Base-by-base conservation (phyloP, 2,888 invertebrate species). In the Halictus quadricinctus region DNA sequence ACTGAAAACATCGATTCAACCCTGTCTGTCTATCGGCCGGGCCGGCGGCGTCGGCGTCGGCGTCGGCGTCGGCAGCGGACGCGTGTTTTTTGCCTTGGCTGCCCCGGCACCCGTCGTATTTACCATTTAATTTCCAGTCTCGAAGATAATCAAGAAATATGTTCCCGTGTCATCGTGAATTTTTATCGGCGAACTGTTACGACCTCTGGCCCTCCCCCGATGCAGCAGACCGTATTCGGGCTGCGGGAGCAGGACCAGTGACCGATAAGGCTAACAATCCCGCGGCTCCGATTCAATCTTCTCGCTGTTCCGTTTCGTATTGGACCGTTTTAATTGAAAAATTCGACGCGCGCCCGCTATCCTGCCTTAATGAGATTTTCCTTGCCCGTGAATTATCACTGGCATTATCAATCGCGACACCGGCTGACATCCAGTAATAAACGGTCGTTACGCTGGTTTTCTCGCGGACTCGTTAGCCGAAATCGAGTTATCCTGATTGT, bases 241-340 rank as follows among this genome's bases (percentile, higher is more conserved):
- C 54, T 21, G 46, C 73, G n/a, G 66, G 41, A 25, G 21, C 66
- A 48, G 36, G 60, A 74, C 48, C 54, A 12, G 50, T 36, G 58
- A 29, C 70, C 64, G 85, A 84, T 85, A 86, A 85, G 78, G 72
- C 72, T 76, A 60, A 81, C 85, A 80, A 75, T 74, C n/a, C 73
- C 54, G 36, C 48, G 15, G 76, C 18, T 64, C 54, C 69, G 70
- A 81, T 79, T 66, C 81, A 43, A 86, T 86, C 64, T n/a, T 54
- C 10, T 6, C 29, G 41, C 4, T 21, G 43, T 60, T 70, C 1
- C 10, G 43, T 64, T 21, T 29, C 25, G 29, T 48, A 81, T 81
- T 21, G 66, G 48, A 74, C 76, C 54, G 77, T 18, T 75, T 79
- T 41, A 77, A 81, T 81, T 77, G 74, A 77, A 85, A 79, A 81